Evolutionary conservation across 2,797 vertebrate species (phyloP).

Genomic region (Glossophaga mutica): DNA sequence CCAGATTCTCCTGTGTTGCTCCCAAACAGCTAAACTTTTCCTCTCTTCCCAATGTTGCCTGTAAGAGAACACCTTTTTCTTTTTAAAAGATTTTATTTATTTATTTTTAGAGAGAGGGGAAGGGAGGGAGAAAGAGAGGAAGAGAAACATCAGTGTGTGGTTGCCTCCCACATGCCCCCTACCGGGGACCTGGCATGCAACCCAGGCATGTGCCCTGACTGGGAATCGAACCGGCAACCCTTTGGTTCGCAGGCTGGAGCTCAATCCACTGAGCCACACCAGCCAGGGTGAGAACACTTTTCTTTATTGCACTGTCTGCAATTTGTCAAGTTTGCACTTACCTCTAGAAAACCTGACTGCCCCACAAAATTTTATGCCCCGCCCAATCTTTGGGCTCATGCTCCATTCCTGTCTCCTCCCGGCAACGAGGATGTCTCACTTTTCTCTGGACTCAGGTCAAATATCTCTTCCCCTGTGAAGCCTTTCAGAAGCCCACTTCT

Average conservation of each 20-base stretch:
- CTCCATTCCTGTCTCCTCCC: not conserved
- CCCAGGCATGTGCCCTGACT: too few species aligned
- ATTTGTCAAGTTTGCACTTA: not conserved
- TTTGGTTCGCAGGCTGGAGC: too few species aligned
- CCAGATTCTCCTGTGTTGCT: not conserved
- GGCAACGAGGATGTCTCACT: not conserved
- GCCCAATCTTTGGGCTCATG: accelerated
- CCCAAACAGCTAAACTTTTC: not conserved
- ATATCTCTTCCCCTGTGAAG: not conserved
- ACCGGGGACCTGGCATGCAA: too few species aligned
- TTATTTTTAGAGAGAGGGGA: too few species aligned
- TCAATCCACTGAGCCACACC: too few species aligned
- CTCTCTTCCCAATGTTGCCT: not conserved
- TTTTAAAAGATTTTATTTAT: too few species aligned
- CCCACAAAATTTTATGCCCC: not conserved
- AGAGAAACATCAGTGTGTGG: too few species aligned
- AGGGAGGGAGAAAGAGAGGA: too few species aligned
- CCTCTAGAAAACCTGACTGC: not conserved
- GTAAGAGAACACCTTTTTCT: not conserved
- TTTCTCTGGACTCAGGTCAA: not conserved
- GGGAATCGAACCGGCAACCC: too few species aligned
- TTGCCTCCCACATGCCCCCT: too few species aligned
- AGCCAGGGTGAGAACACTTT: not conserved
- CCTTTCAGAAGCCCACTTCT: not conserved
- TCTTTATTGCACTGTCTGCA: not conserved